Evolutionary conservation across 2,113 vertebrate genomes (phyloP), one percentile per base, ranked within the genome.

Genomic region (Condylura cristata): DNA sequence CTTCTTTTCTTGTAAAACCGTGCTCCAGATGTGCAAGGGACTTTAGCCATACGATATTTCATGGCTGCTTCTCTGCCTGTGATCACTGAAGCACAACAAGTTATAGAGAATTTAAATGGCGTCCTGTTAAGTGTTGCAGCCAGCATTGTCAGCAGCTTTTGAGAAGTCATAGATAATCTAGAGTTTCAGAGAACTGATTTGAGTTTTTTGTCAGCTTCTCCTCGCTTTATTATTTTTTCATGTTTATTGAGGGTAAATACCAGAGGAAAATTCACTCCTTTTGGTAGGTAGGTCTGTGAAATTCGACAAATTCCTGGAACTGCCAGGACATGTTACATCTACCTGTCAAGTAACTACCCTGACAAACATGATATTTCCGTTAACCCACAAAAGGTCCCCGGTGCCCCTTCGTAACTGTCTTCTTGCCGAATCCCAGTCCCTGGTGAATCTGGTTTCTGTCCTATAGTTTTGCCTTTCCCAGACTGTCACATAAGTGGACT

Each of bases 1-100:
- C 75, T 14, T 93, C 89, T 81, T 97, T 94, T 89, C 79, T 94
- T 95, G 66, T 93, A 89, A 96, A 94, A 89, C 60, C 30, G 1
- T 5, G 46, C 75, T 94, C 89, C 70, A 86, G 91, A 83, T 44
- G 48, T 86, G 83, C 89, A 94, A 76, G 65, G 53, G 74, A 84
- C 65, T 94, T 91, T 96, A 89, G 71, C 89, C 86, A 80, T 60
- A 80, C 41, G 78, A 71, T 89, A 65, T 91, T 96, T 92, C 70
- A 46, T 89, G 82, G 89, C 60, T 93, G 48, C 89, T 97, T 95
- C 79, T n/a, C 32, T 26, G 63, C 28, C 74, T 82, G 41, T 14
- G 7, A 89, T 95, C 93, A 93, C 20, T 48, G 70, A 65, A 71
- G 68, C 39, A 86, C 70, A 94, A 86, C 89, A 87, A 56, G 68